Evolutionary conservation across 2,888 invertebrate genomes (phyloP).

Genomic region (Ypsolopha scabrella): DNA sequence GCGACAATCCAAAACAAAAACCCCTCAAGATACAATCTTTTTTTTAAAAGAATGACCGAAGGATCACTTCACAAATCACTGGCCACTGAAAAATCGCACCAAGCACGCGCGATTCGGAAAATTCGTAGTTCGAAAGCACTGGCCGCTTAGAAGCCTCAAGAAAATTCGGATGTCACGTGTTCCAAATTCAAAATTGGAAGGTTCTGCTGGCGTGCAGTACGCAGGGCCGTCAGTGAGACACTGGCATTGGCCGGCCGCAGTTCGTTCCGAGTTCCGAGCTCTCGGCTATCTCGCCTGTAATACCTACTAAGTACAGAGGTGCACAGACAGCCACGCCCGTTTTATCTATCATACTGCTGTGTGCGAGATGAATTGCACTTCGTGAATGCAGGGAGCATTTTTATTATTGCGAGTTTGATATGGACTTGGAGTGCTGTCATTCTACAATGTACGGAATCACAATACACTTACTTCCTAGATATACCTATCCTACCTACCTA

Average conservation of each 20-base stretch:
- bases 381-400: too few species aligned
- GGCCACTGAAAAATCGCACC: background rate
- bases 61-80: conserved; percentile 17
- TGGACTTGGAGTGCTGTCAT: too few species aligned
- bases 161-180: background rate
- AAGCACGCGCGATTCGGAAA: background rate
- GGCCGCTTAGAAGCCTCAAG: too few species aligned
- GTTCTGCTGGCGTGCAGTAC: background rate
- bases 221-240: background rate
- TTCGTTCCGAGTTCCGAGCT: background rate
- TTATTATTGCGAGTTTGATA: too few species aligned
- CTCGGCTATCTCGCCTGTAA: background rate
- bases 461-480: too few species aligned
- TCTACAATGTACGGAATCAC: too few species aligned
- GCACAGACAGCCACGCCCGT: background rate
- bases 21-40: conserved; percentile 21
- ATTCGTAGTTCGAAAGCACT: too few species aligned
- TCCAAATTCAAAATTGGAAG: background rate
- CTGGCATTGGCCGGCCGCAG: background rate
- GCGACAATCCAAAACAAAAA: conserved; percentile 12
- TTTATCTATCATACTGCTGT: background rate
- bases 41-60: conserved; percentile 27
- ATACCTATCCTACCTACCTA: too few species aligned
- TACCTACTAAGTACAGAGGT: background rate
- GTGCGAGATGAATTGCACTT: background rate